phyloP scores from a whole-genome alignment of 2,113 vertebrate species.

The mouse (Mus musculus) region GRCm39 chr11:80435001-80435500 shows the following conservation, averaged over 20 bases:
- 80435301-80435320: background rate
- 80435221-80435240: background rate
- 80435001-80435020: background rate
- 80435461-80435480: too few relatives aligned
- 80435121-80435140: background rate
- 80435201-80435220: background rate
- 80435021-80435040: constrained; percentile 28
- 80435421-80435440: background rate
- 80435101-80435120: background rate
- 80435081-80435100: background rate
- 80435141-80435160: background rate
- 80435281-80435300: background rate
- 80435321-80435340: background rate
- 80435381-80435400: background rate
- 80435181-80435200: background rate
- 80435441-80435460: background rate
- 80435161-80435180: background rate
- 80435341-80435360: background rate
- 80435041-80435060: background rate
- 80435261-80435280: too few relatives aligned
- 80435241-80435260: background rate
- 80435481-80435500: too few relatives aligned
- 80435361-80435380: background rate
- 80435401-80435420: background rate
- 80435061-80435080: background rate